Evolutionary conservation across 2,888 invertebrate genomes (phyloP).

Genomic region (Odontothrips loti): DNA sequence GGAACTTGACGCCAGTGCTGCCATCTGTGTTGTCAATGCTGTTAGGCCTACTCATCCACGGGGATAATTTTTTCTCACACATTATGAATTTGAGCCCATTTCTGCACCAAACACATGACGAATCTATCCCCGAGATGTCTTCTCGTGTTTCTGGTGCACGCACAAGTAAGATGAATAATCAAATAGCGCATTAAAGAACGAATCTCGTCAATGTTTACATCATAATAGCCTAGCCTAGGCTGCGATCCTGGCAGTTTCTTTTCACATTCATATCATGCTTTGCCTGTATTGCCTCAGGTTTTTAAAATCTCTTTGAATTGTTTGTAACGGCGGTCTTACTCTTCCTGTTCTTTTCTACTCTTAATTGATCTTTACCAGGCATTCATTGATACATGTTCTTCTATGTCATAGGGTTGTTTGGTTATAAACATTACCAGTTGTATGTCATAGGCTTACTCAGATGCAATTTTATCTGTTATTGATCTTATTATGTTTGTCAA

Average conservation of each 20-base stretch:
- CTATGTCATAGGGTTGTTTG: slow-evolving; percentile 14
- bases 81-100: slow-evolving; percentile 17
- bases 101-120: slow-evolving; percentile 1
- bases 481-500: too few relatives aligned
- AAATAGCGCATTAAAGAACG: slow-evolving; percentile 47
- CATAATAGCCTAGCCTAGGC: slow-evolving; percentile 34
- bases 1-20: slow-evolving; percentile 57
- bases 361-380: not conserved
- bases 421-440: slow-evolving; percentile 26
- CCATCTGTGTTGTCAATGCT: slow-evolving; percentile 80
- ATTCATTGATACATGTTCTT: not conserved
- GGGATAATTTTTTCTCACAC: slow-evolving; percentile 42
- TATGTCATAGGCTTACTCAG: not conserved
- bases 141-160: not conserved
- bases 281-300: slow-evolving; percentile 12
- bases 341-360: slow-evolving; percentile 41
- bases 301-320: too few relatives aligned
- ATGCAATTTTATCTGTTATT: not conserved
- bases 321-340: too few relatives aligned
- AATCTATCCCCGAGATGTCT: not conserved
- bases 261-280: slow-evolving; percentile 1
- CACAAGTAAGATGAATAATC: slow-evolving; percentile 39
- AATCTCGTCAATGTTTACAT: slow-evolving; percentile 45
- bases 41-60: slow-evolving; percentile 52
- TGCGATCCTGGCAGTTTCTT: slow-evolving; percentile 27